A percentile compares a stretch with the other conserved stretches of the same genome.
Conservation (phyloP, 2,797 vertebrate genomes). For the Xenops minutus region DNA sequence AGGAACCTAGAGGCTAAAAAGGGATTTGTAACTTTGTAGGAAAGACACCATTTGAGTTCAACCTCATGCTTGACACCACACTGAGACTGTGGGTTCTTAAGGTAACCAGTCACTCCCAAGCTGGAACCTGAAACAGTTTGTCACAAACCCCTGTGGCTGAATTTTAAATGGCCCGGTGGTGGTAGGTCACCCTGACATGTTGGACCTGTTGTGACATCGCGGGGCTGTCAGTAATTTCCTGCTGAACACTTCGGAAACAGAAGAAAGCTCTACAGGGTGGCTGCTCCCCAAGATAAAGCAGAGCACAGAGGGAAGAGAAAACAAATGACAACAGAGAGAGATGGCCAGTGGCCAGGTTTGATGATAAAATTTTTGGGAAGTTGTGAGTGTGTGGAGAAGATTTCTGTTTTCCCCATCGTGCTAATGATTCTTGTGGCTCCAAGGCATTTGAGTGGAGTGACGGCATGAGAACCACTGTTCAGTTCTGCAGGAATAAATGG, state of each 20-base stretch:
- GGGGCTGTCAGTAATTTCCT: neutral
- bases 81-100: neutral
- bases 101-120: neutral
- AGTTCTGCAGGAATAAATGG: neutral
- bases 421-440: neutral
- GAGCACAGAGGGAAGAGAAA: neutral
- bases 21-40: neutral
- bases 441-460: neutral
- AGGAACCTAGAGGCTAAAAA: neutral
- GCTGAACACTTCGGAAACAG: neutral
- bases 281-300: neutral
- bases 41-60: neutral
- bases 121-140: neutral
- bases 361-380: neutral
- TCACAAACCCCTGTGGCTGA: neutral
- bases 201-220: fast-evolving
- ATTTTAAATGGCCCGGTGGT: neutral
- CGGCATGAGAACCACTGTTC: neutral
- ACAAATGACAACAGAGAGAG: neutral
- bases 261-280: neutral
- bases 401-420: neutral
- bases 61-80: neutral
- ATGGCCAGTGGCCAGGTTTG: neutral
- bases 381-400: neutral
- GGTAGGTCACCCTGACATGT: neutral